These are phyloP conservation scores for mouse (Mus musculus) DNA, from an alignment of 2,113 vertebrate genomes.

Conservation along the genomic window DNA sequence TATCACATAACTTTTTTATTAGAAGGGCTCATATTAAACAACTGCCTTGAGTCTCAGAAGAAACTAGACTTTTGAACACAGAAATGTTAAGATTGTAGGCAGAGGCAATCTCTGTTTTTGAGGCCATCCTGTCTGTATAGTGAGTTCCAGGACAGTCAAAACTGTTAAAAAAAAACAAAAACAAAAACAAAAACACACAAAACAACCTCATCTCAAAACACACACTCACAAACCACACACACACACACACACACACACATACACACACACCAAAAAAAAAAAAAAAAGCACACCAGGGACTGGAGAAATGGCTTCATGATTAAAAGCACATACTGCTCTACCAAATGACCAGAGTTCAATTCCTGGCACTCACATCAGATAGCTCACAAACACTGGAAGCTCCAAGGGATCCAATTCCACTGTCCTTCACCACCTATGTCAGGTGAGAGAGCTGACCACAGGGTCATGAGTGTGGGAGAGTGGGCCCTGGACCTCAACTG, in stretches of 20 bases:
- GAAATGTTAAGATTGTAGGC: not conserved
- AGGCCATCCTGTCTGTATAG: not conserved
- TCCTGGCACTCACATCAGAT: not conserved
- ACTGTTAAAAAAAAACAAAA: not conserved
- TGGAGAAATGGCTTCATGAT: not conserved
- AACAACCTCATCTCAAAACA: no score
- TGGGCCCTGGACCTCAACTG: not conserved
- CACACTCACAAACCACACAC: no score
- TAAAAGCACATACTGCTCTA: not conserved
- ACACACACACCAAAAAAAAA: no score
- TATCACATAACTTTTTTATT: not conserved
- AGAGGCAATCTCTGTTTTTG: not conserved
- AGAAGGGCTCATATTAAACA: not conserved
- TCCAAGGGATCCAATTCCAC: not conserved
- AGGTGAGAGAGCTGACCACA: no score
- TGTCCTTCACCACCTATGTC: not conserved
- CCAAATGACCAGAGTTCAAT: not conserved
- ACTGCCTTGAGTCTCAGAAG: not conserved
- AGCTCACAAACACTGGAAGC: not conserved
- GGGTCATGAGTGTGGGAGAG: not conserved
- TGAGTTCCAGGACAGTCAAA: not conserved
- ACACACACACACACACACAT: no score
- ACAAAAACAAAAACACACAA: no score
- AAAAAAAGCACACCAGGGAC: not conserved
- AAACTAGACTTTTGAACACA: not conserved